Conservation (phyloP, 2,888 invertebrate genomes). For the Cylindroiulus punctatus region DNA sequence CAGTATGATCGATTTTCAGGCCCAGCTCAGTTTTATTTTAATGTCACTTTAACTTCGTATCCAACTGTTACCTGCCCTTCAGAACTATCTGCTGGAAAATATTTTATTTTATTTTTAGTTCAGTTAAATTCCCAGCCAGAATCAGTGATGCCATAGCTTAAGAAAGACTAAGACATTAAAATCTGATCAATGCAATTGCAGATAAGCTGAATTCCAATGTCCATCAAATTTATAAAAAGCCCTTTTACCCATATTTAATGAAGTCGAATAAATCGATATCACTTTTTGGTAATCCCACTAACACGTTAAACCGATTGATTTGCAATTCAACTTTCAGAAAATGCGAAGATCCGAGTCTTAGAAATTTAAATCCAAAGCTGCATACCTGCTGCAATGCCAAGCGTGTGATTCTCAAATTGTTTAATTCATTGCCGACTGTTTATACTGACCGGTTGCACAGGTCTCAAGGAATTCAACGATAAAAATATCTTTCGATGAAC, state of each 20-base stretch:
- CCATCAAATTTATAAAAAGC: no score
- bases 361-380: background rate
- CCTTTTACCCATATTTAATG: no score
- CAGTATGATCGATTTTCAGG: conserved; percentile 36
- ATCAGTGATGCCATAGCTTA: background rate
- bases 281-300: no score
- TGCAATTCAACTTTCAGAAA: background rate
- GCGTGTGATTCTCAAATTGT: background rate
- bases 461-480: background rate
- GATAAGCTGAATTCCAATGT: no score
- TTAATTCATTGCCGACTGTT: background rate
- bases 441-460: background rate
- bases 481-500: background rate
- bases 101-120: background rate
- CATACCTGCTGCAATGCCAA: background rate
- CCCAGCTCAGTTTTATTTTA: background rate
- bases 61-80: conserved; percentile 26
- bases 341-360: background rate
- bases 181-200: background rate
- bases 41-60: background rate
- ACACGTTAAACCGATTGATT: no score
- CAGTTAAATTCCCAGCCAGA: no score
- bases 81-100: background rate
- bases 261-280: no score
- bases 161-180: background rate